A percentile compares a stretch with the other conserved stretches of the same genome.
phyloP scores from a whole-genome alignment of 2,888 invertebrate species.

The Phania funesta region DNA sequence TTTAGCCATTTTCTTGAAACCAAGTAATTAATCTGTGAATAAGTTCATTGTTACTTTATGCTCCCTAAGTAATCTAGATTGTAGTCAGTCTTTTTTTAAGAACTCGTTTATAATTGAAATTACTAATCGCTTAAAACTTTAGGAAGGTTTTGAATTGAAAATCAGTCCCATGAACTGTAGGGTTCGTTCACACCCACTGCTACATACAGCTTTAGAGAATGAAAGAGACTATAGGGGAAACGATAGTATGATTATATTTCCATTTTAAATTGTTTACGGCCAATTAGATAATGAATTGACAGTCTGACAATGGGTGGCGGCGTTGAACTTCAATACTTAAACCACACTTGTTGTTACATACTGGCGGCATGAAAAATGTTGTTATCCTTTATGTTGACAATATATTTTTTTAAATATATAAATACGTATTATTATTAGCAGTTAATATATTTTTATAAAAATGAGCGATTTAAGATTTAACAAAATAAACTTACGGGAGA shows the following conservation, averaged over 20 bases:
- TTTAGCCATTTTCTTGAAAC: too few species aligned
- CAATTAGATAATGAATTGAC: conserved; percentile 79
- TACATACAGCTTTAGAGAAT: background rate
- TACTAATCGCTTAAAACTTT: too few species aligned
- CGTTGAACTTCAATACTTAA: conserved; percentile 30
- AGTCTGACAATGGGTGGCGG: conserved; percentile 63
- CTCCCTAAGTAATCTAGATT: too few species aligned
- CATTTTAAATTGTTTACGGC: conserved; percentile 80
- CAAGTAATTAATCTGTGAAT: too few species aligned
- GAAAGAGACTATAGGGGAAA: conserved; percentile 26
- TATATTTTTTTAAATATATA: background rate
- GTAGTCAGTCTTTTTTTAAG: too few species aligned
- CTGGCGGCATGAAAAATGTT: conserved; percentile 9
- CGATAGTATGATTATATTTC: conserved; percentile 78
- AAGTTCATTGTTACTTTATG: too few species aligned
- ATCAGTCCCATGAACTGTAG: background rate
- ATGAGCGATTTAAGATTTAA: too few species aligned
- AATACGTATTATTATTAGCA: too few species aligned
- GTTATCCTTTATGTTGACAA: background rate
- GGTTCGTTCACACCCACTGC: background rate
- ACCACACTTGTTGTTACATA: conserved; percentile 31
- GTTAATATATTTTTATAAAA: too few species aligned
- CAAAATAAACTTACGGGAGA: too few species aligned
- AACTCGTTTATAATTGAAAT: too few species aligned
- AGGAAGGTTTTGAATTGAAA: too few species aligned